Evolutionary conservation across 2,797 vertebrate species (phyloP).

Genomic region (Acanthiza pusilla): DNA sequence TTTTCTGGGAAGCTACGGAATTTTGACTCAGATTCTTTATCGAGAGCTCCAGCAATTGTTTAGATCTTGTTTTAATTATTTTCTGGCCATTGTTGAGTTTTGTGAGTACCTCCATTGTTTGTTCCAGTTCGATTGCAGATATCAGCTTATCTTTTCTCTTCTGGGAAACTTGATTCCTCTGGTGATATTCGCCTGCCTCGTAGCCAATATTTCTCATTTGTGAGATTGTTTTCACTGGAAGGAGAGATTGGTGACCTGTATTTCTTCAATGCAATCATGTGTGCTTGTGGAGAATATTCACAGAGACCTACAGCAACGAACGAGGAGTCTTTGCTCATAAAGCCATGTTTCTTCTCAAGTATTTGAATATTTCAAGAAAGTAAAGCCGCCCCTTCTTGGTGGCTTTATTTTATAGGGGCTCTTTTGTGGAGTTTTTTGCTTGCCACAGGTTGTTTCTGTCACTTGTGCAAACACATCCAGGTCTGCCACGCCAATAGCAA

Average conservation of each 20-base stretch:
- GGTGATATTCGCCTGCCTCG: neutral
- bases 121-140: conserved; percentile 28
- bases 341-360: neutral
- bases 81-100: conserved; percentile 24
- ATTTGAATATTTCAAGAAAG: neutral
- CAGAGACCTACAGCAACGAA: neutral
- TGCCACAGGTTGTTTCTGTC: neutral
- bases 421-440: neutral
- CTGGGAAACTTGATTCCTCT: neutral
- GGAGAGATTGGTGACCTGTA: neutral
- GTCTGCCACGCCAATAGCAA: neutral
- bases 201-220: neutral
- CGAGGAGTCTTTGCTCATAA: neutral
- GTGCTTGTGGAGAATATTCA: neutral
- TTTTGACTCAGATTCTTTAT: conserved; percentile 4
- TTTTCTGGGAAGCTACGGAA: neutral
- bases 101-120: conserved; percentile 28
- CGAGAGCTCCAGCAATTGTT: conserved; percentile 11
- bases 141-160: neutral
- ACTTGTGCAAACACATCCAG: neutral
- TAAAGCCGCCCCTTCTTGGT: neutral
- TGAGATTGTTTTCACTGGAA: neutral
- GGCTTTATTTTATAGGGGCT: neutral
- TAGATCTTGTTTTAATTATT: conserved; percentile 51
- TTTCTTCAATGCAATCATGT: neutral